These are phyloP conservation scores for Campoletis sonorensis DNA, from an alignment of 1,140 invertebrate genomes.

Conservation along the genomic window DNA sequence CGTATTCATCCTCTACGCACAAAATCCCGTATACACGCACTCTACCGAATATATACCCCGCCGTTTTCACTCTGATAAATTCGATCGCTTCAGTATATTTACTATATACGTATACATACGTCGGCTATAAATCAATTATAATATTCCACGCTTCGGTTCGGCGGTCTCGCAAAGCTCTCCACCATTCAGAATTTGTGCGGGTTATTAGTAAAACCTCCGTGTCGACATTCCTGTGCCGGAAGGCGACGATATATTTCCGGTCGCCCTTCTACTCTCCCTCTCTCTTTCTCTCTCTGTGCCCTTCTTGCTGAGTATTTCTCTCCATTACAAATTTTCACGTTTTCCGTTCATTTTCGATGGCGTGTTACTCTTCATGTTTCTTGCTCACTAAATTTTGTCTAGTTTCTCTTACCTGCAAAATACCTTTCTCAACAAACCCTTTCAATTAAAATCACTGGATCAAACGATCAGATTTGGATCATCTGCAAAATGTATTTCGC, in stretches of 20 bases:
- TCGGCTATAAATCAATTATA: conserved; percentile 60
- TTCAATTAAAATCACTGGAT: too few species aligned
- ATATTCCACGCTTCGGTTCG: conserved; percentile 60
- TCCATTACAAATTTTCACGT: conserved; percentile 57
- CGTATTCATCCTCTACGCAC: not conserved
- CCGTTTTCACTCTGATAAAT: conserved; percentile 40
- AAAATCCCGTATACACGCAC: not conserved
- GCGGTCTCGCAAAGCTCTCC: conserved; percentile 41
- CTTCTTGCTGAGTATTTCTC: conserved; percentile 52
- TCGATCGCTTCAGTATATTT: conserved; percentile 15
- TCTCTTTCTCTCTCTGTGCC: conserved; percentile 3
- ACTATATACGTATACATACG: conserved; percentile 24
- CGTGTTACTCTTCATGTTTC: not conserved
- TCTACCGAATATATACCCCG: not conserved
- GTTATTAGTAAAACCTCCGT: conserved; percentile 59
- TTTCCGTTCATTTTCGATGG: conserved; percentile 35
- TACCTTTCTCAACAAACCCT: too few species aligned
- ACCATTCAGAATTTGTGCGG: conserved; percentile 24
- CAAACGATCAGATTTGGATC: too few species aligned
- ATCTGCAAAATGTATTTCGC: not conserved
- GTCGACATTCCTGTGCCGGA: conserved; percentile 54
- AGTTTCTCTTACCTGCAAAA: too few species aligned
- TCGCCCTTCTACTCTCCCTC: conserved; percentile 19
- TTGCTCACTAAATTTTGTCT: too few species aligned
- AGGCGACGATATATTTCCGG: conserved; percentile 57